phyloP scores from a whole-genome alignment of 2,113 vertebrate genomes.

The Pongo pygmaeus region DNA sequence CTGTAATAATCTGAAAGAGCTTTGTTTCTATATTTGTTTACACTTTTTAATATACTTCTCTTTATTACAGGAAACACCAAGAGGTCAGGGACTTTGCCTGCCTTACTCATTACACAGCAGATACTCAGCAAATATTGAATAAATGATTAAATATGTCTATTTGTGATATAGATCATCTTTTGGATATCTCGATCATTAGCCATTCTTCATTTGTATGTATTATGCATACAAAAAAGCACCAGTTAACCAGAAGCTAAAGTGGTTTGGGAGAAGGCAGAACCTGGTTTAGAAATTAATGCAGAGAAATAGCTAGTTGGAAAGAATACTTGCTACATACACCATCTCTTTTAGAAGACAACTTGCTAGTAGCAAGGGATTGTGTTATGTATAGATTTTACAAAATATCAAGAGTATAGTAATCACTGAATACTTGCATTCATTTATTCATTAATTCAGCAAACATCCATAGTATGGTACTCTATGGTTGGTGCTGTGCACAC shows the following conservation, averaged over 20 bases:
- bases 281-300: neutral
- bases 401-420: neutral
- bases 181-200: neutral
- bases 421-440: neutral
- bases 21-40: neutral
- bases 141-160: neutral
- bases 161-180: neutral
- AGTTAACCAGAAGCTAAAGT: neutral
- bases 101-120: neutral
- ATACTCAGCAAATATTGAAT: neutral
- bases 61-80: neutral
- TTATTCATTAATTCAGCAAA: neutral
- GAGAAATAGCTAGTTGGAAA: neutral
- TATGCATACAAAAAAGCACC: neutral
- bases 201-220: neutral
- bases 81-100: neutral
- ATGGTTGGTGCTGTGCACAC: neutral
- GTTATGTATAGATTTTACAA: neutral
- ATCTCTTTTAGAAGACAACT: neutral
- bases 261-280: neutral
- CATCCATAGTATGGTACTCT: neutral
- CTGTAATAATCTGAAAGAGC: neutral
- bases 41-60: neutral
- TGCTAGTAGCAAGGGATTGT: neutral
- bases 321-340: neutral